phyloP scores from a whole-genome alignment of 2,113 vertebrate species.

The Otolemur garnettii region DNA sequence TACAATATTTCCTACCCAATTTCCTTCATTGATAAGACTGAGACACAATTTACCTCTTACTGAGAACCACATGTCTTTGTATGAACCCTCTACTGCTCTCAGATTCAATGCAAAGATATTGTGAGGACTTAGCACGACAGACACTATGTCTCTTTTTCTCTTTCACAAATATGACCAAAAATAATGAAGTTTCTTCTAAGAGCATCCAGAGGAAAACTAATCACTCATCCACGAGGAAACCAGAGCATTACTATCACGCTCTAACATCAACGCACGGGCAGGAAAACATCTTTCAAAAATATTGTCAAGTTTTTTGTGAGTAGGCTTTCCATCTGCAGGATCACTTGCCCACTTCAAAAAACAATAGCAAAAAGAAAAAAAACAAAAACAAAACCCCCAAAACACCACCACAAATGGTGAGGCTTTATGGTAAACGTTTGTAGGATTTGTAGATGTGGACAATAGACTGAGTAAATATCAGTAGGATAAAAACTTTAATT shows the following conservation, averaged over 20 bases:
- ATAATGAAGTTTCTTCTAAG: constrained; percentile 13
- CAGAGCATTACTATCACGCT: background rate
- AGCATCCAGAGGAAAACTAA: background rate
- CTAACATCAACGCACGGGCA: background rate
- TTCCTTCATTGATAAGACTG: background rate
- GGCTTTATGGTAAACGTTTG: background rate
- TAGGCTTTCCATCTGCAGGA: background rate
- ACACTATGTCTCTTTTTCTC: background rate
- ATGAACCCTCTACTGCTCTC: background rate
- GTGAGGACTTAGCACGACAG: background rate
- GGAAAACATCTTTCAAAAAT: constrained; percentile 17
- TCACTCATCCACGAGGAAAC: background rate
- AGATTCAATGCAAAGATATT: background rate
- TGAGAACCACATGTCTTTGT: background rate
- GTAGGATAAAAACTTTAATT: background rate
- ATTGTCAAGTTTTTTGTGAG: background rate
- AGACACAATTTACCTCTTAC: background rate
- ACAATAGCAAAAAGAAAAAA: background rate
- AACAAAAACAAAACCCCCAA: background rate
- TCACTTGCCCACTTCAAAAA: background rate
- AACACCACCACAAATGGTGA: background rate
- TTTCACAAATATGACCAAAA: constrained; percentile 1
- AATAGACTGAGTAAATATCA: background rate
- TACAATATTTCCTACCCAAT: background rate
- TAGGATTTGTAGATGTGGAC: background rate